Conservation (phyloP, 2,888 invertebrate species). For the Bedellia somnulentella region DNA sequence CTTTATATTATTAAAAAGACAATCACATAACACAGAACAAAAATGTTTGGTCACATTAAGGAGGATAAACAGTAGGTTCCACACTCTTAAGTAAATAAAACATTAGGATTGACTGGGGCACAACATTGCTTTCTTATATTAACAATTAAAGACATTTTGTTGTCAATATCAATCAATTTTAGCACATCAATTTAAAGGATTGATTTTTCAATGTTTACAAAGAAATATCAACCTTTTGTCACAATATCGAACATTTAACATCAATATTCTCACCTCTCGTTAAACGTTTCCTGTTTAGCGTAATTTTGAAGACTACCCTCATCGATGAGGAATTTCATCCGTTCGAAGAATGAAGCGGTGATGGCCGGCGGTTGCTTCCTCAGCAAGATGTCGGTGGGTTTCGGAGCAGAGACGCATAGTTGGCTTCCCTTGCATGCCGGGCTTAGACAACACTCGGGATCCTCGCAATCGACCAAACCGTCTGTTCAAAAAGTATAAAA, state of each 20-base stretch:
- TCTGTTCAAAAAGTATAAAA: conserved; percentile 61
- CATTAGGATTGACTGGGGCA: conserved; percentile 73
- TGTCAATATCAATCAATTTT: too few relatives aligned
- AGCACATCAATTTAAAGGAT: too few relatives aligned
- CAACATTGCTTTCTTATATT: conserved; percentile 72
- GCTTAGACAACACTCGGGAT: conserved; percentile 95
- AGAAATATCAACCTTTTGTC: too few relatives aligned
- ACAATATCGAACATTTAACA: background rate
- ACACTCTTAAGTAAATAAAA: conserved; percentile 46
- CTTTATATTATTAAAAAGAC: too few relatives aligned
- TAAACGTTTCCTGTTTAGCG: conserved; percentile 93
- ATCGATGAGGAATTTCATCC: conserved; percentile 98
- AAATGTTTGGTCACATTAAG: too few relatives aligned
- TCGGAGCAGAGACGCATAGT: conserved; percentile 91
- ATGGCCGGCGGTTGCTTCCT: conserved; percentile 95
- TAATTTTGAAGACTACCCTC: conserved; percentile 98
- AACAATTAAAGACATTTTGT: conserved; percentile 21
- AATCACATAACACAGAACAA: too few relatives aligned
- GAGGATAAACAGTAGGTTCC: too few relatives aligned
- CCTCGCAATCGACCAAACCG: conserved; percentile 95
- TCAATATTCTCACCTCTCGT: conserved; percentile 82
- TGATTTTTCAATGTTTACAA: too few relatives aligned
- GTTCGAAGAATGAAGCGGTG: conserved; percentile 96
- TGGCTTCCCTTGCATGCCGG: conserved; percentile 82
- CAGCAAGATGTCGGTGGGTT: conserved; percentile 93